Conservation (phyloP, 1,140 invertebrate species). For the Globodera rostochiensis region DNA sequence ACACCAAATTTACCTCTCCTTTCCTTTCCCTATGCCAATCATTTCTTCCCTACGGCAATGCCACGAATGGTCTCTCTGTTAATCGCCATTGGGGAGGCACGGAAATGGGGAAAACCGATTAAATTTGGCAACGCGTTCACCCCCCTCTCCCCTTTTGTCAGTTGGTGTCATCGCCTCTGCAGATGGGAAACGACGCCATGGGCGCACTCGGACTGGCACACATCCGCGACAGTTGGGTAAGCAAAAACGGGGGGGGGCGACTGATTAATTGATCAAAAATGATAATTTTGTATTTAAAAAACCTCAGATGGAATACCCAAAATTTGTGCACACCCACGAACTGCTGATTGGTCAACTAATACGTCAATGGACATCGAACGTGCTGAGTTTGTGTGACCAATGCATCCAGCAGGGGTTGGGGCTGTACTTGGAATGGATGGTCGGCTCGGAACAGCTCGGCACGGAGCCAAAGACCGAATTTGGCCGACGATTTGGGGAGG, state of each 20-base stretch:
- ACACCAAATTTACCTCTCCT: no score
- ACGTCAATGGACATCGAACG: conserved; percentile 32
- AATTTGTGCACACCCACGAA: conserved; percentile 35
- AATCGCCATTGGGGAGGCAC: no score
- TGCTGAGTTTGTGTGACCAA: conserved; percentile 34
- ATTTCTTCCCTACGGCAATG: no score
- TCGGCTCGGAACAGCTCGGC: conserved; percentile 21
- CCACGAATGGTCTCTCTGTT: no score
- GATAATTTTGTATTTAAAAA: not conserved
- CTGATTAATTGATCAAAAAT: not conserved
- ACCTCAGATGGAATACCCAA: conserved; percentile 37
- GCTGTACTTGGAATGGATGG: conserved; percentile 33
- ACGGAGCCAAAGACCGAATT: conserved; percentile 14
- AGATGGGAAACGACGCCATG: conserved; percentile 27
- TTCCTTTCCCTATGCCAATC: no score
- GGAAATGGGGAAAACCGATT: no score
- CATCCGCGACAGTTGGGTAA: conserved; percentile 37
- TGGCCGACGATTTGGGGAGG: conserved; percentile 23
- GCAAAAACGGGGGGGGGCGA: not conserved
- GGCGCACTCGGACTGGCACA: conserved; percentile 30
- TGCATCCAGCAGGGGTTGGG: conserved; percentile 36
- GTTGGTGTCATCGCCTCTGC: conserved; percentile 34
- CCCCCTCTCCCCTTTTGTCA: conserved; percentile 8
- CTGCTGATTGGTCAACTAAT: conserved; percentile 34
- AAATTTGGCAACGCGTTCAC: not conserved